Conservation (phyloP, 2,797 vertebrate species). For the Sorex maritimensis region DNA sequence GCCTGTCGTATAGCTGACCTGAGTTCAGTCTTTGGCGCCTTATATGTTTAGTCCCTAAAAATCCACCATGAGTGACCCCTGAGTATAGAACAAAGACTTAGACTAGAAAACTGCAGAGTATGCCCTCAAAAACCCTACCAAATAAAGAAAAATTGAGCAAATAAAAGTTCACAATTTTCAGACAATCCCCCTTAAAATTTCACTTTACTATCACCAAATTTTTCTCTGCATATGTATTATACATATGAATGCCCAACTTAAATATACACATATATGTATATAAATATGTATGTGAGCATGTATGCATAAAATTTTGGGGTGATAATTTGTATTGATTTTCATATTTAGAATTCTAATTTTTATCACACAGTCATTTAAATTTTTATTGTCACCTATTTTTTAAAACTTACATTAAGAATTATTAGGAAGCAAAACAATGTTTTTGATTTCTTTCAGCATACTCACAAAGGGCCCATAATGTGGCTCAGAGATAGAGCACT, state of each 20-base stretch:
- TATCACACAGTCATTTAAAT: background rate
- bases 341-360: conserved; percentile 23
- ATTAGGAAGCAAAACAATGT: no score
- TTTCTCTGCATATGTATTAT: background rate
- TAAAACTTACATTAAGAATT: no score
- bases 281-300: background rate
- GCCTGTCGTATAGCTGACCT: no score
- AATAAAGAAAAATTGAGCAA: background rate
- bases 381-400: conserved; percentile 11
- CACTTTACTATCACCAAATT: background rate
- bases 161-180: conserved; percentile 1
- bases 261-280: background rate
- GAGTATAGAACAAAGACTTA: no score
- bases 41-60: no score
- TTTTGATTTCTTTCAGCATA: no score
- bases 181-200: background rate
- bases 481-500: no score
- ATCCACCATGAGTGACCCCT: no score
- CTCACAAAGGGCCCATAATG: no score
- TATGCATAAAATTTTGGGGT: background rate
- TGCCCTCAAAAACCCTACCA: no score
- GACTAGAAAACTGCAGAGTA: no score
- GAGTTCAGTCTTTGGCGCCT: no score
- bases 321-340: background rate
- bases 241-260: background rate